These are phyloP conservation scores for Drosophila ohnishii DNA, from an alignment of 1,140 invertebrate genomes.

Conservation along the genomic window DNA sequence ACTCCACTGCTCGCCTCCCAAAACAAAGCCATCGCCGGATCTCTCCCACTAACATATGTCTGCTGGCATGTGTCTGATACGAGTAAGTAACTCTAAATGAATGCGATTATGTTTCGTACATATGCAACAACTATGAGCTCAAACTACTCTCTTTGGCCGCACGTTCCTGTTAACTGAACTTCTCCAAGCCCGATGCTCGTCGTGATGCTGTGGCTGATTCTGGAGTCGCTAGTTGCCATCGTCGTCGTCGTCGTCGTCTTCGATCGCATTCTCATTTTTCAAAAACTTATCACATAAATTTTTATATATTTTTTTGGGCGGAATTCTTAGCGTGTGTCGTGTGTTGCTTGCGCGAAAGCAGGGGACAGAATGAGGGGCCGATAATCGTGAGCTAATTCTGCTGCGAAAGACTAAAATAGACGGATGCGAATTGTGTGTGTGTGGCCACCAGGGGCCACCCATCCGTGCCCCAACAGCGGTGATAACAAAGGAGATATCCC, in stretches of 20 bases:
- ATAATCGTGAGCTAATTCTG: constrained; percentile 31
- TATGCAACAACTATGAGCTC: constrained; percentile 41
- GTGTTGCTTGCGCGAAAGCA: constrained; percentile 50
- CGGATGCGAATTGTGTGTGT: constrained; percentile 12
- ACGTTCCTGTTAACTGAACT: constrained; percentile 28
- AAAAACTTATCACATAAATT: constrained; percentile 83
- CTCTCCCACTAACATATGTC: constrained; percentile 39
- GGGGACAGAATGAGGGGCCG: constrained; percentile 31
- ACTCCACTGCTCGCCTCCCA: constrained; percentile 17
- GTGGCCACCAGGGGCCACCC: constrained; percentile 23
- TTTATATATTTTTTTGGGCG: constrained; percentile 77
- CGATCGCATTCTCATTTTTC: constrained; percentile 31
- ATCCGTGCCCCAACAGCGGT: constrained; percentile 25
- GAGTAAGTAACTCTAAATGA: constrained; percentile 49
- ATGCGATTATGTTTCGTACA: constrained; percentile 42
- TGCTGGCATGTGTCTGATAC: constrained; percentile 18
- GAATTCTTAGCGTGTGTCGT: constrained; percentile 80
- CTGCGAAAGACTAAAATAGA: constrained; percentile 48
- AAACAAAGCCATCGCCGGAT: constrained; percentile 48
- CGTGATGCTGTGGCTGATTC: neutral
- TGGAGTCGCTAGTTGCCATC: constrained; percentile 22
- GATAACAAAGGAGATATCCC: constrained; percentile 29
- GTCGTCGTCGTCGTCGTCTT: constrained; percentile 8
- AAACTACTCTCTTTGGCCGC: constrained; percentile 35
- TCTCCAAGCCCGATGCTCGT: neutral